Evolutionary conservation across 92 coral and sea anemone species (phyloP), one percentile per base, ranked within the genome.

Genomic region (Palythoa caribaeorum): DNA sequence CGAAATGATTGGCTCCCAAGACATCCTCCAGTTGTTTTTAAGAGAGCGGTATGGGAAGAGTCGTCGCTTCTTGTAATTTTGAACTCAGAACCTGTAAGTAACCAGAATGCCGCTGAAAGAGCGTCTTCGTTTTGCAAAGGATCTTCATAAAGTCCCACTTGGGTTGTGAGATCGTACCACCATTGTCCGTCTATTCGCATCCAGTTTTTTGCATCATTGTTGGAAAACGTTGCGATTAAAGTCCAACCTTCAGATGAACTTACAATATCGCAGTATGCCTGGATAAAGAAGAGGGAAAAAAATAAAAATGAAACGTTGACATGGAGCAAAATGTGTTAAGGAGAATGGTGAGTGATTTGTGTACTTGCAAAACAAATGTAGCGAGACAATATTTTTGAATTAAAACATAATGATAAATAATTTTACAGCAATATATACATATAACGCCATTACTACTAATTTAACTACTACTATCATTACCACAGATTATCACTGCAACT

Each of bases 61-160:
- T 84, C 81, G 17, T 84, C 88, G 47, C 48, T 84, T 74, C 89
- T 21, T 16, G 89, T 86, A 2, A 86, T 57, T 86, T 86, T 86
- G 36, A 86, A 73, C 37, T 86, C 73, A 14, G 62, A 54, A 40
- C 72, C 89, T 6, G n/a, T 74, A 1, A 52, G 66, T 57, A 47
- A 39, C 89, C 83, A 86, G 75, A 86, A 86, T 0, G 84, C 89
- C 37, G 78, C 73, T 17, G 89, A 86, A 10, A 86, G n/a, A 52
- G 69, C 79, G 44, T 86, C 89, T 21, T 9, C 52, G 59, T 55
- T 86, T 35, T 54, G 19, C 5, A 37, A 48, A 16, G 89, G 89
- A 40, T 86, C 89, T 7, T 63, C 40, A 17, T 28, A 57, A 14
- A 68, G 21, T 21, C 89, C 89, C 0, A 12, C 2, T 38, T 16